Conservation (phyloP, 2,113 vertebrate genomes). For the Callocephalon fimbriatum region DNA sequence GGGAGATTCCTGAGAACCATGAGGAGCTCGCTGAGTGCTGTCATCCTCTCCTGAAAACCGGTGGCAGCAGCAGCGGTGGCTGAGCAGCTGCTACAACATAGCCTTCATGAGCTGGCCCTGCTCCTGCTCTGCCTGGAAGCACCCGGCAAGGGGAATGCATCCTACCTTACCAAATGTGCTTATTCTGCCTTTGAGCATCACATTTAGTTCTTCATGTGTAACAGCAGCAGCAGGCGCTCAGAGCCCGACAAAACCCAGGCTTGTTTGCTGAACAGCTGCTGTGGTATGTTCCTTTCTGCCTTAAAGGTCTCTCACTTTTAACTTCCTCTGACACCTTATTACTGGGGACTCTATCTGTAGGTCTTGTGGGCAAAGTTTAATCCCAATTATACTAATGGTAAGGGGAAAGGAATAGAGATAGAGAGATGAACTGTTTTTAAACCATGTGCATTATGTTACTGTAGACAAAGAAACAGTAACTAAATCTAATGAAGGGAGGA, state of each 20-base stretch:
- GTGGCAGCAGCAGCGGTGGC: neutral
- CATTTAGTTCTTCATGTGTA: neutral
- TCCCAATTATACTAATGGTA: constrained; percentile 23
- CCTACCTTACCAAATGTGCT: neutral
- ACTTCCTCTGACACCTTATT: neutral
- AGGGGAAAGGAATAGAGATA: neutral
- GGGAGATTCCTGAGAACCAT: neutral
- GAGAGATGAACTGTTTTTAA: neutral
- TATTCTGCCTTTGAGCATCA: neutral
- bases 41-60: rapidly evolving
- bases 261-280: neutral
- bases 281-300: neutral
- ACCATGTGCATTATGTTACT: neutral
- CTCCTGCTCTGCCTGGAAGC: neutral
- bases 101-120: neutral
- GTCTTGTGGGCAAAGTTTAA: neutral
- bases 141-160: neutral
- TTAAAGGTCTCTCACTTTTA: neutral
- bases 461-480: constrained; percentile 7
- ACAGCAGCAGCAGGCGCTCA: neutral
- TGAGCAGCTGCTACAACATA: neutral
- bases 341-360: neutral
- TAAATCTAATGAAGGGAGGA: constrained; percentile 5
- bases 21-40: rapidly evolving
- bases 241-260: neutral